phyloP scores from a whole-genome alignment of 2,797 vertebrate genomes.

The Schizopygopsis malacanthus region DNA sequence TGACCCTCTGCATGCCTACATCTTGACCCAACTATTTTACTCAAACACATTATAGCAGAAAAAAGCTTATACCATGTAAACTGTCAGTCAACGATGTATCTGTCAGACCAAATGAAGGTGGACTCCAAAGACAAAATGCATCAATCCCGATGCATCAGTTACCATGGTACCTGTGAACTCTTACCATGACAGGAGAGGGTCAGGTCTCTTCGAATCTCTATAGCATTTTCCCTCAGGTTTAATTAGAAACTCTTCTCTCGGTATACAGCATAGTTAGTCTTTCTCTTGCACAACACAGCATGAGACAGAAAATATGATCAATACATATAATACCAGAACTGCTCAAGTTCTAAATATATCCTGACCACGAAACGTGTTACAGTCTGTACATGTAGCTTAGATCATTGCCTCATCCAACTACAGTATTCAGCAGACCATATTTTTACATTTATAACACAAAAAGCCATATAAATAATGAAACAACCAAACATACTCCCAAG shows the following conservation, averaged over 20 bases:
- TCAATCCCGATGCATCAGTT: not conserved
- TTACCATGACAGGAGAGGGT: not conserved
- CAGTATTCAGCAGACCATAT: not conserved
- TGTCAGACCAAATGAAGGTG: not conserved
- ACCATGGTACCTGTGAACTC: not conserved
- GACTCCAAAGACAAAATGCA: not conserved
- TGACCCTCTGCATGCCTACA: not conserved
- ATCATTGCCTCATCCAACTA: not conserved
- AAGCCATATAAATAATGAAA: not conserved
- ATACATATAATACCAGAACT: slow-evolving; percentile 3
- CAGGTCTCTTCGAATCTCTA: not conserved
- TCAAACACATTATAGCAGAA: not conserved
- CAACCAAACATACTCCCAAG: not conserved
- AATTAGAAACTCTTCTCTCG: not conserved
- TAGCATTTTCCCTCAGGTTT: slow-evolving; percentile 5
- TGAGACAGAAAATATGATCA: slow-evolving; percentile 14
- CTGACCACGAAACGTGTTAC: slow-evolving; percentile 7
- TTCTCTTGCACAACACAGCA: not conserved
- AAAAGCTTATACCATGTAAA: not conserved
- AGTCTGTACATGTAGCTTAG: not conserved
- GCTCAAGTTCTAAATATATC: slow-evolving; percentile 24
- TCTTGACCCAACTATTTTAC: not conserved
- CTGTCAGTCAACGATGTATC: not conserved
- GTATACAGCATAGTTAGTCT: not conserved
- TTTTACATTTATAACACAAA: not conserved